Evolutionary conservation across 1,140 invertebrate species (phyloP).

Genomic region (Dinothrombium tinctorium): DNA sequence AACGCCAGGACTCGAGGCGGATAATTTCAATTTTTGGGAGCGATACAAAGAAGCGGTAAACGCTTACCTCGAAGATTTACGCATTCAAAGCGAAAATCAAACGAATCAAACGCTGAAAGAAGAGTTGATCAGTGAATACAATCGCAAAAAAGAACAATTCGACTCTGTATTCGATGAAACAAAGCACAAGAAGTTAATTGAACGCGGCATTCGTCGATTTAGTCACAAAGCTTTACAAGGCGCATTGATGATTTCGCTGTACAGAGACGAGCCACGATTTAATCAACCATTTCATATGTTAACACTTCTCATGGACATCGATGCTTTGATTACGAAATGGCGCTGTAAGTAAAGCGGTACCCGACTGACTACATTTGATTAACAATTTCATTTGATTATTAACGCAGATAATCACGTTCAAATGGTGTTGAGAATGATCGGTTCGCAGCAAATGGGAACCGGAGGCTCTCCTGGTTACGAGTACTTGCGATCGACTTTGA

Average conservation of each 20-base stretch:
- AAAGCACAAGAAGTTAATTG: conserved; percentile 6
- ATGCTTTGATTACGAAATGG: conserved; percentile 97
- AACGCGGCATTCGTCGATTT: conserved; percentile 51
- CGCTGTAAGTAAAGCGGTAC: conserved; percentile 46
- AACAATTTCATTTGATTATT: conserved; percentile 4
- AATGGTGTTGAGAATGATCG: conserved; percentile 98
- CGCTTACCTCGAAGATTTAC: conserved; percentile 40
- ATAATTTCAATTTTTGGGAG: conserved; percentile 78
- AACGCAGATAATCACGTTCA: conserved; percentile 82
- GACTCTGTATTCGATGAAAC: conserved; percentile 59
- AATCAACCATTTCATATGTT: conserved; percentile 88
- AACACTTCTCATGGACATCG: conserved; percentile 84
- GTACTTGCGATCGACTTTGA: conserved; percentile 87
- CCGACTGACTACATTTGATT: conserved; percentile 22
- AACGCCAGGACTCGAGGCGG: conserved; percentile 60
- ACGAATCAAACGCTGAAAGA: conserved; percentile 10
- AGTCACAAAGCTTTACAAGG: conserved; percentile 75
- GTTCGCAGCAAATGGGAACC: conserved; percentile 81
- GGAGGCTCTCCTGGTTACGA: conserved; percentile 96
- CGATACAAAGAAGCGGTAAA: conserved; percentile 59
- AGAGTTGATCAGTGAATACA: conserved; percentile 4
- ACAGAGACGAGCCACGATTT: conserved; percentile 83
- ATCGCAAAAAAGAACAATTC: conserved; percentile 39
- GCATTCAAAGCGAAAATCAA: conserved; percentile 19
- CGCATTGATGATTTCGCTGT: conserved; percentile 89